Evolutionary conservation across 1,140 invertebrate species (phyloP).

Genomic region (Ceratina calcarata): DNA sequence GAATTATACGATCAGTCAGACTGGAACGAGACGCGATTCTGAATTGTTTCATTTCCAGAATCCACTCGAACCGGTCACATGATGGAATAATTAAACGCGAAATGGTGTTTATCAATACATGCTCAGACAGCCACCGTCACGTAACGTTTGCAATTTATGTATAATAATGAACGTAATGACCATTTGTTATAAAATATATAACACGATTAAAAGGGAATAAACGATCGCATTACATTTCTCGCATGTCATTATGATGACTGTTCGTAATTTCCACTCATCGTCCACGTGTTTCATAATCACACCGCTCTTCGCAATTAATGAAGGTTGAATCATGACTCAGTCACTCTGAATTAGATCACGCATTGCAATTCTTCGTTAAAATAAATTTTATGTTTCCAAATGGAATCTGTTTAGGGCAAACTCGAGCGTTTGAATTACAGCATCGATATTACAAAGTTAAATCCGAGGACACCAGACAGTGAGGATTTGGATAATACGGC

Average conservation of each 20-base stretch:
- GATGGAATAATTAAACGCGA: conserved; percentile 55
- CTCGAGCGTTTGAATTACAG: not conserved
- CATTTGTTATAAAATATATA: too few relatives aligned
- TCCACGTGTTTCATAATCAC: not conserved
- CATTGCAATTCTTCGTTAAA: too few relatives aligned
- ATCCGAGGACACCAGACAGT: not conserved
- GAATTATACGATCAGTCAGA: too few relatives aligned
- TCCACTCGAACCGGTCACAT: conserved; percentile 8
- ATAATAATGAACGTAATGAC: too few relatives aligned
- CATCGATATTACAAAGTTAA: not conserved
- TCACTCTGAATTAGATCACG: too few relatives aligned
- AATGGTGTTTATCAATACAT: conserved; percentile 43
- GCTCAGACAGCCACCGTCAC: conserved; percentile 13
- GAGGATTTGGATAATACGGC: not conserved
- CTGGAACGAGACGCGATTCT: too few relatives aligned
- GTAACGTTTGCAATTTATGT: conserved; percentile 1
- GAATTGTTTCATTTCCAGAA: conserved; percentile 11
- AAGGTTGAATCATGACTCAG: not conserved
- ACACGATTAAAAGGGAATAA: too few relatives aligned
- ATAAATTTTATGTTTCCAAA: too few relatives aligned
- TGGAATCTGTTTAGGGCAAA: not conserved
- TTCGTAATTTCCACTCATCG: not conserved
- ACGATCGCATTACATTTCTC: too few relatives aligned
- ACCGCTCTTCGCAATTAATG: not conserved
- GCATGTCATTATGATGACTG: not conserved